phyloP scores from a whole-genome alignment of 2,888 invertebrate species.

The Apoderus coryli region DNA sequence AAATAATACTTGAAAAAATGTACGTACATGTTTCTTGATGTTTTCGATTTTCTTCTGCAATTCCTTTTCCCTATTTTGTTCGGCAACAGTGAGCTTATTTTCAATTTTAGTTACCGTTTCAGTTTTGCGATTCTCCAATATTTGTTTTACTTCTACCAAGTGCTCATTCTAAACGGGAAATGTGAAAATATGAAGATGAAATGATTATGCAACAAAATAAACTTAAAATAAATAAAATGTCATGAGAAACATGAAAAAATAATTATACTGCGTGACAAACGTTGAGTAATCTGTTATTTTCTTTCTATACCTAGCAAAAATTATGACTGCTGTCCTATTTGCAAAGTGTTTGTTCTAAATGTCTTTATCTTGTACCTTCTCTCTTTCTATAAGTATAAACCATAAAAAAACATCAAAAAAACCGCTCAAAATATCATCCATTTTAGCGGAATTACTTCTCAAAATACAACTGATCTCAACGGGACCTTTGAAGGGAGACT shows the following conservation, averaged over 20 bases:
- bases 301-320: too few species aligned
- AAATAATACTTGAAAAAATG: too few species aligned
- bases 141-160: conserved; percentile 27
- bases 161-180: conserved; percentile 24
- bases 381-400: too few species aligned
- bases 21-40: conserved; percentile 70
- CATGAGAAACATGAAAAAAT: conserved; percentile 1
- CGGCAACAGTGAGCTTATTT: conserved; percentile 64
- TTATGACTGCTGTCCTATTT: too few species aligned
- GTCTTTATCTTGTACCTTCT: too few species aligned
- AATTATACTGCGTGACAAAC: not conserved
- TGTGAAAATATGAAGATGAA: conserved; percentile 7
- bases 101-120: conserved; percentile 37
- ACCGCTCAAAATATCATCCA: too few species aligned
- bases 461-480: too few species aligned
- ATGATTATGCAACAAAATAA: conserved; percentile 1
- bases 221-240: not conserved
- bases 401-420: too few species aligned
- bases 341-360: too few species aligned
- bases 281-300: too few species aligned
- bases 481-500: too few species aligned
- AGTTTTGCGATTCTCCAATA: conserved; percentile 27
- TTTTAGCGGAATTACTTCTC: too few species aligned
- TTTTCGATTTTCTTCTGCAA: conserved; percentile 74
- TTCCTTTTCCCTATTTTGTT: conserved; percentile 72